Conservation (phyloP, 2,888 invertebrate species). For the Aporophyla lueneburgensis region DNA sequence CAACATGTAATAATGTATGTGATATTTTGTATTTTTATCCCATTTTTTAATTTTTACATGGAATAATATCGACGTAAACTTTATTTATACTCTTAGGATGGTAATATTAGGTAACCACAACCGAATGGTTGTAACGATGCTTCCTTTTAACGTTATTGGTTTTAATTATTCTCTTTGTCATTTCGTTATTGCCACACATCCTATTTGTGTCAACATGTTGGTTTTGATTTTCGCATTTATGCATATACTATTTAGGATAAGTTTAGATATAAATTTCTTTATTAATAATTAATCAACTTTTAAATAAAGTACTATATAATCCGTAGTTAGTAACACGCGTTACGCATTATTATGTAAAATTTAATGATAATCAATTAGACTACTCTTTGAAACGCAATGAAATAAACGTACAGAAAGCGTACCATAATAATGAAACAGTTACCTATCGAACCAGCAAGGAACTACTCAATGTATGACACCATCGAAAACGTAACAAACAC, state of each 20-base stretch:
- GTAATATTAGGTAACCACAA: conserved; percentile 77
- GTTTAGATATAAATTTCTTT: conserved; percentile 82
- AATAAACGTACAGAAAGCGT: conserved; percentile 64
- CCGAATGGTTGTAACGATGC: conserved; percentile 81
- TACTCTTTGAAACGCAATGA: conserved; percentile 65
- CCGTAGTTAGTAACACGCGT: conserved; percentile 83
- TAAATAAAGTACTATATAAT: conserved; percentile 85
- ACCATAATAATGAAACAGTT: conserved; percentile 73
- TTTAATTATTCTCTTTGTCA: conserved; percentile 84
- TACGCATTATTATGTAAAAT: conserved; percentile 80
- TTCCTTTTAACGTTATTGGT: conserved; percentile 86
- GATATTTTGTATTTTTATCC: conserved; percentile 90
- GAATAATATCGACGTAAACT: conserved; percentile 79
- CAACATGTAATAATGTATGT: conserved; percentile 91
- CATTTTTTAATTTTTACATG: conserved; percentile 82
- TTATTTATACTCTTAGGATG: conserved; percentile 83
- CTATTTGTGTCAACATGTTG: conserved; percentile 77
- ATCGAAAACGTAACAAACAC: conserved; percentile 66
- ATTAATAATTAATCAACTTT: conserved; percentile 86
- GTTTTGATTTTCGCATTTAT: conserved; percentile 84
- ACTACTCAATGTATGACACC: conserved; percentile 50
- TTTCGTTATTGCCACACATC: conserved; percentile 84
- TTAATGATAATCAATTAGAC: conserved; percentile 76
- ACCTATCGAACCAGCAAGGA: conserved; percentile 70
- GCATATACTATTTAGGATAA: conserved; percentile 84